Percentiles rank a stretch among this genome's conserved stretches.
These are phyloP conservation scores for Bombus superbus DNA, from an alignment of 1,140 invertebrate species.

Conservation along the genomic window DNA sequence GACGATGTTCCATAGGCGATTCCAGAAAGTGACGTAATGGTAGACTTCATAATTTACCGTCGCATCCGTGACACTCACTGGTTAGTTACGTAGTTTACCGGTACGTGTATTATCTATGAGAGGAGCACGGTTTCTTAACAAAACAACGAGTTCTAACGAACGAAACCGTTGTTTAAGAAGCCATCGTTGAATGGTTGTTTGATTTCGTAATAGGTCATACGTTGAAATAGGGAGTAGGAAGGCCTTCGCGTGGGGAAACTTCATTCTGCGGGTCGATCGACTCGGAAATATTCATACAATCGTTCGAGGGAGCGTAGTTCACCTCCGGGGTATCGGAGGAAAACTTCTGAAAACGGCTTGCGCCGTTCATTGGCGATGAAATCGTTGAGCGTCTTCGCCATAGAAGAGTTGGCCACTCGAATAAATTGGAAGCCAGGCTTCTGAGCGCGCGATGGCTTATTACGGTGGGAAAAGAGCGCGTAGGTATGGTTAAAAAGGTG, in stretches of 20 bases:
- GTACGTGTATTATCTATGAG: not conserved
- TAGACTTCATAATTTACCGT: not conserved
- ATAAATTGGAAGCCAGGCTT: constrained; percentile 79
- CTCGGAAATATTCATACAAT: constrained; percentile 47
- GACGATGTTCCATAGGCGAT: not conserved
- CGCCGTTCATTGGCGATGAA: constrained; percentile 22
- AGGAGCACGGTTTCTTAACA: no score
- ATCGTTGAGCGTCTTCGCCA: constrained; percentile 26
- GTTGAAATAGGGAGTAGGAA: not conserved
- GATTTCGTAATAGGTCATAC: not conserved
- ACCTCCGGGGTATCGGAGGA: not conserved
- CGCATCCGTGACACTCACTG: not conserved
- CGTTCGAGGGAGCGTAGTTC: not conserved
- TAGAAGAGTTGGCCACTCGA: constrained; percentile 68
- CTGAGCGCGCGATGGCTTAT: constrained; percentile 55
- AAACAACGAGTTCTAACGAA: not conserved
- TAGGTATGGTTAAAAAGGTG: constrained; percentile 77
- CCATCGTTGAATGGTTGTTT: not conserved
- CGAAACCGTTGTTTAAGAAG: not conserved
- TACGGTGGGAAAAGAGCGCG: constrained; percentile 51
- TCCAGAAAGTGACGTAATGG: not conserved
- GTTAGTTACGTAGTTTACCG: not conserved
- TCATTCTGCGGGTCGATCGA: constrained; percentile 36
- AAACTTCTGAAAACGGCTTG: constrained; percentile 23
- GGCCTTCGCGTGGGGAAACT: not conserved